Evolutionary conservation across 2,888 invertebrate species (phyloP).

Genomic region (Meteorus cinctellus): DNA sequence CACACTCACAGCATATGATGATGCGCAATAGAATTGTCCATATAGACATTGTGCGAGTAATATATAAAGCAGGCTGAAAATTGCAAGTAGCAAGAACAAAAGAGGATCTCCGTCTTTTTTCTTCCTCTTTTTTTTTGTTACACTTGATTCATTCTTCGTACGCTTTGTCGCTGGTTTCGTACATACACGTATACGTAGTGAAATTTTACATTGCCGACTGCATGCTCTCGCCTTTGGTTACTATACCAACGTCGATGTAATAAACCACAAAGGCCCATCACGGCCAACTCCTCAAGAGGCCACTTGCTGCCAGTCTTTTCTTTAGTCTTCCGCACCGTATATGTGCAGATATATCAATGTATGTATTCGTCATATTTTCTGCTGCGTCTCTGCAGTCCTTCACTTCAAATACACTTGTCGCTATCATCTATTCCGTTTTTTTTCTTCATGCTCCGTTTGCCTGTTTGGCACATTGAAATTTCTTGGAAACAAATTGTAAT

Average conservation of each 20-base stretch:
- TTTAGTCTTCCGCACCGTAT: background rate
- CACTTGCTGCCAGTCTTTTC: conserved; percentile 16
- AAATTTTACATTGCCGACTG: background rate
- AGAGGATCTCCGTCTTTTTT: conserved; percentile 13
- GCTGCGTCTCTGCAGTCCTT: background rate
- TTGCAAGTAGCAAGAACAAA: background rate
- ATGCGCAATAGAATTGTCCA: too few relatives aligned
- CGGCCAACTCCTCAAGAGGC: conserved; percentile 11
- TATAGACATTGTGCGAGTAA: background rate
- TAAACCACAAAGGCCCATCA: conserved; percentile 9
- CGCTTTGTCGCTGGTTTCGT: background rate
- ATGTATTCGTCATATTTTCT: background rate
- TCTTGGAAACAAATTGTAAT: background rate
- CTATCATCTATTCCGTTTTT: background rate
- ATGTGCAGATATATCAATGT: background rate
- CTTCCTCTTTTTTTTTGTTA: conserved; percentile 3
- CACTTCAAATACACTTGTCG: background rate
- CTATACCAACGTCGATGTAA: background rate
- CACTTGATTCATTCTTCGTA: background rate
- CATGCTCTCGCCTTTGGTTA: background rate
- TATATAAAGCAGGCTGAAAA: background rate
- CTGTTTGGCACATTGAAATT: background rate
- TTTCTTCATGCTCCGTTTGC: background rate
- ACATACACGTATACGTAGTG: background rate
- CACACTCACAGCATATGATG: too few relatives aligned